Evolutionary conservation across 2,888 invertebrate genomes (phyloP), one percentile per base, ranked within the genome.

Genomic region (Leptinotarsa haldemani): DNA sequence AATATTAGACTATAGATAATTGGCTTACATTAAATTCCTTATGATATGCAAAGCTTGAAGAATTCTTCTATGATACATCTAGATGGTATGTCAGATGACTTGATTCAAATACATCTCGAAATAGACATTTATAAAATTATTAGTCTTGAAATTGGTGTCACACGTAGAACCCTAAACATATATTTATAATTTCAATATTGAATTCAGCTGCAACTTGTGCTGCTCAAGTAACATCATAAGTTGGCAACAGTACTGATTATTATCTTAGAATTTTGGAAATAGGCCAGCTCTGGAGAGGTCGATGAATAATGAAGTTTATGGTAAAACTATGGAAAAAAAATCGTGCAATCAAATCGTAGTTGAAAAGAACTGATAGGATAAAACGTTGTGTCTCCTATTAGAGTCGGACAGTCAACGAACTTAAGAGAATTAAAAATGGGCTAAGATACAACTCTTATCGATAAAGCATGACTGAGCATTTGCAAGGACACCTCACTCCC

Each of bases 121-220:
- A 75, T 73, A 65, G 63, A 77, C 73, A 70, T 70, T 74, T 74
- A 77, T 75, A 74, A 74, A 73, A 75, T 75, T 71, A 71, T 77
- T 75, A 75, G 77, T 77, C 77, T 71, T 74, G 67, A 74, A 74
- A 75, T 77, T 77, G 77, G 77, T 77, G 77, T 77, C 77, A 77
- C 77, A 77, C 69, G 74, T 77, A 77, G 58, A 65, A 70, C 61
- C 71, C 75, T 75, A 77, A 74, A 71, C 71, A 69, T 75, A 69
- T 58, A 73, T 40, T 40, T 9, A 61, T 71, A 67, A 67, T 70
- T 70, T 65, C 65, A 64, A 65, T 61, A 48, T 65, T 70, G 16
- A 64, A 69, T 65, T 48, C 46, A 16, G 18, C 46, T 73, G 68
- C 68, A 68, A 56, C 50, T 65, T 71, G 69, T 74, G 74, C 65